Base-by-base conservation (phyloP, 2,888 invertebrate species). In the Auanema freiburgensis region DNA sequence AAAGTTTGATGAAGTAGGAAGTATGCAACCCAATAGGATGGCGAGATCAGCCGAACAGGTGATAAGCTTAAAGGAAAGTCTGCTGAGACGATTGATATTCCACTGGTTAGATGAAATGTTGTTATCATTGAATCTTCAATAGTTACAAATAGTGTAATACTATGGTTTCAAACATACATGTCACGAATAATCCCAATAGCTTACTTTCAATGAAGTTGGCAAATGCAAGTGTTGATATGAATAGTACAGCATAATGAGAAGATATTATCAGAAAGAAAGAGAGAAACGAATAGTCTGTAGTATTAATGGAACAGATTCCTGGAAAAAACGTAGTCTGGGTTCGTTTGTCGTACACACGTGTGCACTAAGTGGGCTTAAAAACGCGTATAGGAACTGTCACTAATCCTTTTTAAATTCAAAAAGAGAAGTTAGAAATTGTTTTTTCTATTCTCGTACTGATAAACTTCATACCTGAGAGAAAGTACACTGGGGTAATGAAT, bases 1-100 rank as follows among this genome's bases (percentile, higher is more conserved):
- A 55, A 60, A 16, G 54, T 49, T 18, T 60, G 60, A 11, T 60
- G 54, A 12, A 60, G 54, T 11, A 60, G 44, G 11, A 55, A 8
- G 14, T 60, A 40, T 6, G 44, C 33, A 18, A 42, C 16, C 54
- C 46, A 54, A 21, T 44, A 60, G 3, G 44, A 11, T 25, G 60
- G 60, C 1, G 60, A 54, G 18, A 59, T 25, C 12, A 52, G 11
- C 11, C 46, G 46, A 46, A 11, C 21, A 33, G 33, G 33, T 3
- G 33, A 33, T 33, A 33, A 33, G 8, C 33, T 33, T 33, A 33
- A 18, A 1, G 33, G 54, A n/a, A 33, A 33, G 18, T 59, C 52
- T 10, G 51, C 52, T 18, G 53, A 16, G 3, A 53, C n/a, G 23
- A 59, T 16, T 4, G 53, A 16, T 8, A 52, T 14, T 33, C 59